Conservation (phyloP, 2,888 invertebrate species). For the Nephrotoma appendiculata region DNA sequence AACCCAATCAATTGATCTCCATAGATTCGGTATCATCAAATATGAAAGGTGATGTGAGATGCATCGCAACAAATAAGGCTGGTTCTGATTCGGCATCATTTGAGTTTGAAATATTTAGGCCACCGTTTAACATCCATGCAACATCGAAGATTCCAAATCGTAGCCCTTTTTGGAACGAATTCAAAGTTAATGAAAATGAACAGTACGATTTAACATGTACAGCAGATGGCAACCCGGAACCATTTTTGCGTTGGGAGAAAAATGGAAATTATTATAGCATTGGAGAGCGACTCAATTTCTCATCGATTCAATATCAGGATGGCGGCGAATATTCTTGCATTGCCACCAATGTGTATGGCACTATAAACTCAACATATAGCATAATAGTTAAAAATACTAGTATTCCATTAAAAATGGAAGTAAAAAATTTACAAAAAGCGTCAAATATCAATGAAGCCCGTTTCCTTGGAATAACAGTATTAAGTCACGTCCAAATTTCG, state of each 20-base stretch:
- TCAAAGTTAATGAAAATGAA: no score
- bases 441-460: background rate
- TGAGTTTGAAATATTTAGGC: background rate
- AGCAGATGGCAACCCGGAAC: no score
- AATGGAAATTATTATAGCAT: no score
- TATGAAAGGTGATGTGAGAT: background rate
- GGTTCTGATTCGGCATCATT: background rate
- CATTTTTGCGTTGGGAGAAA: no score
- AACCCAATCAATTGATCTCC: background rate
- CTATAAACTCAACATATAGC: background rate
- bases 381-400: background rate
- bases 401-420: background rate
- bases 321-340: background rate
- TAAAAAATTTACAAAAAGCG: no score
- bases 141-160: no score
- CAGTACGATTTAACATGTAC: no score
- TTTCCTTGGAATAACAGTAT: background rate
- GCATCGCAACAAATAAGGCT: background rate
- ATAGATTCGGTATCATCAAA: background rate
- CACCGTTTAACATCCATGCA: no score
- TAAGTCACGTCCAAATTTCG: background rate
- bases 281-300: no score
- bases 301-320: background rate
- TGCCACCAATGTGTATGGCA: background rate
- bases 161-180: no score